Evolutionary conservation across 1,140 invertebrate species (phyloP).

Genomic region (Lordiphosa collinella): DNA sequence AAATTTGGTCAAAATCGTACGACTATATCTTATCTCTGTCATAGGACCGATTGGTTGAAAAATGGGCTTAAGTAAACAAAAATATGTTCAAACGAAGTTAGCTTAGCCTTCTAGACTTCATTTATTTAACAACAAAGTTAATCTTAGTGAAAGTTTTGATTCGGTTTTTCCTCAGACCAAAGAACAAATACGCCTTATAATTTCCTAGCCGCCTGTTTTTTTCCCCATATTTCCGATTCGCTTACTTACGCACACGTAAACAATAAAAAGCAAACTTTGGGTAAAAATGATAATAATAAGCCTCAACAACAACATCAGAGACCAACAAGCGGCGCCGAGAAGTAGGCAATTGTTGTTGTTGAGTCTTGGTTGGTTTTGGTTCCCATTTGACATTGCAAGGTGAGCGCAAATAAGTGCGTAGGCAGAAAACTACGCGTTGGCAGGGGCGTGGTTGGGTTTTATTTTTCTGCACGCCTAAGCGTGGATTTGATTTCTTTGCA

Average conservation of each 20-base stretch:
- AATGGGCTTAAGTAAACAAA: too few relatives aligned
- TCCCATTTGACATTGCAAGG: slow-evolving; percentile 30
- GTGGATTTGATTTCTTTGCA: slow-evolving; percentile 50
- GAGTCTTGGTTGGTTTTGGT: slow-evolving; percentile 20
- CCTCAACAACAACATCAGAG: slow-evolving; percentile 17
- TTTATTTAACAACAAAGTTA: too few relatives aligned
- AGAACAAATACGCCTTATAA: too few relatives aligned
- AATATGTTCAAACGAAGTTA: too few relatives aligned
- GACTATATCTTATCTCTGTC: too few relatives aligned
- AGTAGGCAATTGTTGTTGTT: slow-evolving; percentile 66
- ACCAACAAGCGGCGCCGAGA: slow-evolving; percentile 26
- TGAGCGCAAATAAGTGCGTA: slow-evolving; percentile 9
- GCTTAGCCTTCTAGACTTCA: too few relatives aligned
- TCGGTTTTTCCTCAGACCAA: too few relatives aligned
- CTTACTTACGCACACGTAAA: slow-evolving; percentile 43
- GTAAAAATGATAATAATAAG: slow-evolving; percentile 57
- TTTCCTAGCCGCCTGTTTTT: neutral
- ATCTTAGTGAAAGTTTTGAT: too few relatives aligned
- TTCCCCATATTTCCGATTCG: neutral
- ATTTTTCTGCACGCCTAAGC: slow-evolving; percentile 18
- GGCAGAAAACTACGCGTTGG: slow-evolving; percentile 7
- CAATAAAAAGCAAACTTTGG: slow-evolving; percentile 44
- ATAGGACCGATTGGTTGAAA: too few relatives aligned
- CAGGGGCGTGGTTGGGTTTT: slow-evolving; percentile 11
- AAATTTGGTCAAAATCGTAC: too few relatives aligned